Percentiles rank a stretch among this genome's conserved stretches.
phyloP scores from a whole-genome alignment of 2,888 invertebrate species.

The Lottia gigantea region DNA sequence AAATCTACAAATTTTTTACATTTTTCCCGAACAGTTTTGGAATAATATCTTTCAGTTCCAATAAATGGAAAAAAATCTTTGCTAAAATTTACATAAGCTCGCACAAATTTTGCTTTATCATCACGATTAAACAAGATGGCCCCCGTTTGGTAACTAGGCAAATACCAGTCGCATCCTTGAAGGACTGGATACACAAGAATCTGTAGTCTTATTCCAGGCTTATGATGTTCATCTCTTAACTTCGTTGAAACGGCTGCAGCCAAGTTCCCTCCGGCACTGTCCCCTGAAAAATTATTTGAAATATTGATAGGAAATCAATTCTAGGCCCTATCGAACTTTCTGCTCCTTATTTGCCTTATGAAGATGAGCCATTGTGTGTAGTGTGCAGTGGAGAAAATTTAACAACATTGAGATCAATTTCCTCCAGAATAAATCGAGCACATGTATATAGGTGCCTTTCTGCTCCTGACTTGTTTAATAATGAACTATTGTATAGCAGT shows the following conservation, averaged over 20 bases:
- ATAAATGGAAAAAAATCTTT: not conserved
- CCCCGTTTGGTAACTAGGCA: not conserved
- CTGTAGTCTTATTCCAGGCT: not conserved
- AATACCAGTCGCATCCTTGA: not conserved
- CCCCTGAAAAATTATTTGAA: slow-evolving; percentile 41
- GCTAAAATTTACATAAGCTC: not conserved
- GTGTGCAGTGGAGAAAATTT: too few species aligned
- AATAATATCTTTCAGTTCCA: not conserved
- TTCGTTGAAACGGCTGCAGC: slow-evolving; percentile 42
- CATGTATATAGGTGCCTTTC: too few species aligned
- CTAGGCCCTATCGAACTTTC: too few species aligned
- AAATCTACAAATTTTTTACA: slow-evolving; percentile 17
- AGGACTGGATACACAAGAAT: slow-evolving; percentile 6
- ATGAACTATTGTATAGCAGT: too few species aligned
- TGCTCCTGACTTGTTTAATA: too few species aligned
- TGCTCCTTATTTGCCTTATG: too few species aligned
- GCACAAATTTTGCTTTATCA: not conserved
- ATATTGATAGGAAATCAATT: too few species aligned
- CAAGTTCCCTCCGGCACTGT: slow-evolving; percentile 51
- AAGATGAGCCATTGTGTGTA: too few species aligned
- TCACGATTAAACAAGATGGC: not conserved
- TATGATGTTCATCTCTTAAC: slow-evolving; percentile 31
- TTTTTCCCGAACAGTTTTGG: slow-evolving; percentile 5
- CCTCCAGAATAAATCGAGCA: too few species aligned
- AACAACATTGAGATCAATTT: too few species aligned